A percentile compares a stretch with the other conserved stretches of the same genome.
These are phyloP conservation scores for Lepidiolamprologus cunningtoni DNA, from an alignment of 2,113 vertebrate genomes.

Conservation along the genomic window DNA sequence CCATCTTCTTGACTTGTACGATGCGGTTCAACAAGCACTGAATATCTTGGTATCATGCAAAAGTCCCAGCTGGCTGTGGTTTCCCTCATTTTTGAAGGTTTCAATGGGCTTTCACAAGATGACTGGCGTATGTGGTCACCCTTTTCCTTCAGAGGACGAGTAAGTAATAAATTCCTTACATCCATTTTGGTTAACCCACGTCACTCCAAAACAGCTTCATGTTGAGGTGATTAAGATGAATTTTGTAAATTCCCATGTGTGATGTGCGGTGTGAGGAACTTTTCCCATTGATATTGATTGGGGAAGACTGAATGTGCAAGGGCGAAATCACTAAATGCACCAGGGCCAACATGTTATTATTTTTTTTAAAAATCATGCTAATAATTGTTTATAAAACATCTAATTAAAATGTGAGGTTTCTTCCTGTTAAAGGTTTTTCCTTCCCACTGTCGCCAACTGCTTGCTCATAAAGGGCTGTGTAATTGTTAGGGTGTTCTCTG, in stretches of 20 bases:
- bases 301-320: background rate
- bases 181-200: background rate
- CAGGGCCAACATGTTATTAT: background rate
- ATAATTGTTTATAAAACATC: background rate
- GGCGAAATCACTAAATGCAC: background rate
- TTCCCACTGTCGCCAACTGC: background rate
- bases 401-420: background rate
- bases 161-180: slow-evolving; percentile 1
- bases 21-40: background rate
- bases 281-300: background rate
- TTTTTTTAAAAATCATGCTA: background rate
- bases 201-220: background rate
- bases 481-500: background rate
- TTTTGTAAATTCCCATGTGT: background rate
- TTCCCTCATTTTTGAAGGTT: background rate
- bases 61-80: background rate
- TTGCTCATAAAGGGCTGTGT: background rate
- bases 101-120: background rate
- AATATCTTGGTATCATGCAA: background rate
- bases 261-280: background rate
- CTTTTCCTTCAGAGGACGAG: background rate
- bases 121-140: background rate
- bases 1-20: background rate
- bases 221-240: background rate
- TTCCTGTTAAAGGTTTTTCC: background rate